Evolutionary conservation across 2,113 vertebrate species (phyloP), one percentile per base, ranked within the genome.

Genomic region (Megalops atlanticus): DNA sequence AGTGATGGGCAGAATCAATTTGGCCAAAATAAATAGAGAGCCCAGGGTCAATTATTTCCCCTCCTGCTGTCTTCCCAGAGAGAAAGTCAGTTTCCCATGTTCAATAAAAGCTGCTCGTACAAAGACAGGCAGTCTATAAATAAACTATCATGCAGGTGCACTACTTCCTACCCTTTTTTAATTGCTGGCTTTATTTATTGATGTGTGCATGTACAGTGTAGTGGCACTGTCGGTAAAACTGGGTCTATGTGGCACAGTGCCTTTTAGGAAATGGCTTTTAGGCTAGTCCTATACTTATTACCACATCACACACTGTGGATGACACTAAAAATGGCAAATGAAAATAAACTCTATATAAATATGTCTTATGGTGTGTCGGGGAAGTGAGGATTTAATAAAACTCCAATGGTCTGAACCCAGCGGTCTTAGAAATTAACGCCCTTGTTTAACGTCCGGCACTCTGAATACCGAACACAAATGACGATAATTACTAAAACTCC

Each of bases 1-100:
- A 24, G 11, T 85, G 84, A 86, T 52, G 39, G 84, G 81, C 83
- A 81, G 84, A 87, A 84, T 86, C 86, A 86, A 86, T 87, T 84
- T 83, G 52, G 40, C 79, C 68, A 74, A 84, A 87, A 86, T 81
- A 87, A 86, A 84, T 84, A 80, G 84, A 84, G 74, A 69, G 78
- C 78, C 68, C 49, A 38, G 78, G 83, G 86, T 85, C 86, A 87
- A 87, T 87, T 87, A 86, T 85, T 77, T 71, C 70, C 76, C 47
- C 21, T 49, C 45, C 76, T 45, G 35, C 84, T 38, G 85, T 76
- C 64, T 72, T 83, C 24, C 80, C 38, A 10, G 41, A 69, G 40
- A 47, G 69, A 47, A 70, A 16, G 33, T 69, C 85, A 36, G 82
- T 85, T 83, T 84, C 43, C n/a, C 58, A 43, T 74, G 80, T 80